Evolutionary conservation across 2,113 vertebrate genomes (phyloP), one percentile per base, ranked within the genome.

Genomic region (Ondatra zibethicus): DNA sequence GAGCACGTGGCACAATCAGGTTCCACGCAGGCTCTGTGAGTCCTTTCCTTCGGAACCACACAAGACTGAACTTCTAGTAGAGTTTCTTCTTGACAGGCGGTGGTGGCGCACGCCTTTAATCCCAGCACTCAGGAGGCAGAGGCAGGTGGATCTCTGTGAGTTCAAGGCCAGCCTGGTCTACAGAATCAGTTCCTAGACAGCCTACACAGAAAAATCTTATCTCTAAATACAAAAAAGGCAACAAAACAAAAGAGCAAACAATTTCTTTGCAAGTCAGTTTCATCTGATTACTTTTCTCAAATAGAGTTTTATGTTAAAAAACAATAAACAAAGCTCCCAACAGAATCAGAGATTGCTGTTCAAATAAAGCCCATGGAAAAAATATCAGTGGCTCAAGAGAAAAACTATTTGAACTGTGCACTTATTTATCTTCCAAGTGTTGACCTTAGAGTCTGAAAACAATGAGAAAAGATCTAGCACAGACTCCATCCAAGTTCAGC

Each of bases 211-310:
- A 23, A 63, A 12, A 76, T 25, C 12, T 13, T 76, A 23, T 76
- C 11, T 45, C 12, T 29, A 25, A 7, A 73, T 63, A 63, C 8
- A 66, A 66, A 66, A 78, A 31, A 78, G 47, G 27, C 75, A 78
- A 33, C 8, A 78, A 33, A 50, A 33, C 29, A 52, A 78, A 8
- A 7, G 61, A 63, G 23, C 61, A 63, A 63, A 63, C 42, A 76
- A 50, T 27, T 58, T 82, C 52, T 82, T 61, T 82, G 89, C 55
- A 73, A 13, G 27, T 77, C 47, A 89, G 87, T 70, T 82, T 92
- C 63, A 66, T 87, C 33, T 76, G 39, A 66, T 29, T 76, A 85
- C 75, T 92, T 93, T 90, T 72, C 27, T 68, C 81, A 93, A 94
- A 90, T 87, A 92, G 65, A 65, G 21, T 42, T 73, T 82, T 72